Evolutionary conservation across 2,888 invertebrate genomes (phyloP), one percentile per base, ranked within the genome.

Genomic region (Tuta absoluta): DNA sequence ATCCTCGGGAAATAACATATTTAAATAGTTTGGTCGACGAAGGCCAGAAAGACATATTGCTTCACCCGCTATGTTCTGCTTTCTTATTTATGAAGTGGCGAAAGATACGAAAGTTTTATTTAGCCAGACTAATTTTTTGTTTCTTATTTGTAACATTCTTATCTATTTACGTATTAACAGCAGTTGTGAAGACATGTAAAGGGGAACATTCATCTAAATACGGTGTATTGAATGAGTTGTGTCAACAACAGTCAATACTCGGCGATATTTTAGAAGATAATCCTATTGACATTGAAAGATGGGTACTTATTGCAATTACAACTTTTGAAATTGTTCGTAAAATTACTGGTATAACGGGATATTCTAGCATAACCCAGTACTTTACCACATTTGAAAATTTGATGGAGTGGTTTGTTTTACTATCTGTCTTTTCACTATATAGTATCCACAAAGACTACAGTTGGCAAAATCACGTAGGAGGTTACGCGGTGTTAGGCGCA

Each of bases 21-120:
- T 88, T 97, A 65, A 96, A 97, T 74, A 96, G 96, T 33, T 95
- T 97, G 74, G 95, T 97, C 24, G 96, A 96, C 77, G 97, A 97
- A 85, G 97, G 97, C 0, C 97, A 97, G 79, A 97, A 97, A 80
- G 96, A 96, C 75, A 95, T 97, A 70, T 86, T 97, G 56, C 93
- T 95, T 71, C 97, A 97, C 90, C 97, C 97, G 0, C 85, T 97
- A 1, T 97, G 97, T 80, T 95, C 97, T 12, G 96, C 97, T 0
- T 97, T 97, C 84, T 89, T 97, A 8, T 95, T 97, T 83, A 93
- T 97, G 77, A 97, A 97, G 80, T 97, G 97, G 97, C 95, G 95
- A 71, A 96, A 97, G 85, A 97, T 97, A 75, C 93, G 97, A 65
- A 96, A 96, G 81, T 97, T 96, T 85, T 97, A 97, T 83, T 94